phyloP scores from a whole-genome alignment of 2,797 vertebrate genomes.

The Sebastes vulpes region DNA sequence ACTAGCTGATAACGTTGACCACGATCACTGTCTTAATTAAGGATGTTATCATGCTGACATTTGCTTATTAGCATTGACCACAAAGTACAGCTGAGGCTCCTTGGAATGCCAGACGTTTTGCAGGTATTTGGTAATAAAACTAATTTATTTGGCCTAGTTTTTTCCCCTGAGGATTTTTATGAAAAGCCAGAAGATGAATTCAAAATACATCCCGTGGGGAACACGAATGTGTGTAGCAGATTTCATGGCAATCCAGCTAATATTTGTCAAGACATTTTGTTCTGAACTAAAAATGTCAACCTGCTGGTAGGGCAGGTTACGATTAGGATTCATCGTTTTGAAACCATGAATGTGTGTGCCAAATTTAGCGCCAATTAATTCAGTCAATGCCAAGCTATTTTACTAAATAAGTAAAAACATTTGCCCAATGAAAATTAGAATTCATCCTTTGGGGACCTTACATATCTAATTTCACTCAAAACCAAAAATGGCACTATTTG shows the following conservation, averaged over 20 bases:
- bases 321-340: not conserved
- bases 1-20: not conserved
- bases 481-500: no score
- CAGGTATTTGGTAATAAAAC: not conserved
- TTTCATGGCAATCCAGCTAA: not conserved
- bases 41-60: not conserved
- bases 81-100: not conserved
- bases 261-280: not conserved
- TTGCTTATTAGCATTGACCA: not conserved
- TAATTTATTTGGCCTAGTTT: not conserved
- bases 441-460: no score
- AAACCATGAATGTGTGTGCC: no score
- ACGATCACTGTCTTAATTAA: not conserved
- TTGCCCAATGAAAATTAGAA: no score
- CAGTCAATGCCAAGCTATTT: no score
- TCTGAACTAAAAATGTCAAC: not conserved
- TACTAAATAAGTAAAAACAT: no score
- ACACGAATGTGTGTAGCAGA: not conserved
- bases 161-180: not conserved
- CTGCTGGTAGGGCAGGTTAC: not conserved
- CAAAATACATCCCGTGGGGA: not conserved
- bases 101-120: not conserved
- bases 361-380: not conserved
- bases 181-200: not conserved
- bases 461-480: no score